These are phyloP conservation scores for Phoxinus phoxinus DNA, from an alignment of 2,113 vertebrate species.

Conservation along the genomic window DNA sequence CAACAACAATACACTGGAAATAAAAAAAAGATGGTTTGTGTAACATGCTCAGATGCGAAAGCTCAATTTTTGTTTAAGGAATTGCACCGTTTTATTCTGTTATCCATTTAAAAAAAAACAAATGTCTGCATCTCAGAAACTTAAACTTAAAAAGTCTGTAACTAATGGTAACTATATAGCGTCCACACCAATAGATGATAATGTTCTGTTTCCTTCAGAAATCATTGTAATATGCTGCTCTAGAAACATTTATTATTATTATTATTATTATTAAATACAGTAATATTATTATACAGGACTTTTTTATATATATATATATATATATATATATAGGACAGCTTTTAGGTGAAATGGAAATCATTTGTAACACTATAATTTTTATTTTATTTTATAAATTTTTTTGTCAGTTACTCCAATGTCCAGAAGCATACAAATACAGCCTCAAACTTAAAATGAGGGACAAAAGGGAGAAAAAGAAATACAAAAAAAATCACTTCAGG, in stretches of 20 bases:
- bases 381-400: too few species aligned
- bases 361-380: background rate
- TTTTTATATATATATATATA: too few species aligned
- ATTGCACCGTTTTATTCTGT: background rate
- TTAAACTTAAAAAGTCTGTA: background rate
- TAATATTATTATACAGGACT: too few species aligned
- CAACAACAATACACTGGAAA: background rate
- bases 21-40: background rate
- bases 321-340: too few species aligned
- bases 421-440: too few species aligned
- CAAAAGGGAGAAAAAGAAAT: too few species aligned
- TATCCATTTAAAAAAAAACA: too few species aligned
- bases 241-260: background rate
- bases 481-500: too few species aligned
- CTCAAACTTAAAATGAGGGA: too few species aligned
- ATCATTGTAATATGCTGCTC: background rate
- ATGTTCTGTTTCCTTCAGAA: background rate
- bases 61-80: background rate
- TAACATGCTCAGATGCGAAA: background rate
- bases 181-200: background rate
- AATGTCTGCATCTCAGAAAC: background rate
- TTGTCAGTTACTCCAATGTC: too few species aligned
- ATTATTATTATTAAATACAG: background rate
- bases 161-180: background rate
- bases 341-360: background rate